phyloP scores from a whole-genome alignment of 2,888 invertebrate species.

The Timandra comae region DNA sequence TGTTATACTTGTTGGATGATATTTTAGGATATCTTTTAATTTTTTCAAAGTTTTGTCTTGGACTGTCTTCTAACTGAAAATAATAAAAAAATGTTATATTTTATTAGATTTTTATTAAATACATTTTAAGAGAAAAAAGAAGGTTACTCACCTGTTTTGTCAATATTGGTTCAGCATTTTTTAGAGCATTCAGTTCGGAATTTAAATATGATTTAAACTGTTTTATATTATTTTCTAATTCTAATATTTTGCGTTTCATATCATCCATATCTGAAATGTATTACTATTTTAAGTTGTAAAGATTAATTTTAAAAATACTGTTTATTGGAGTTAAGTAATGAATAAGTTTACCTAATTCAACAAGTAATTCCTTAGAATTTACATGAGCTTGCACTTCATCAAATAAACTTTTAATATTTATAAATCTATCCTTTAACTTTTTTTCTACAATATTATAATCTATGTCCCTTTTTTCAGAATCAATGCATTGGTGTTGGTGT shows the following conservation, averaged over 20 bases:
- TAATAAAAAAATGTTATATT: slow-evolving; percentile 7
- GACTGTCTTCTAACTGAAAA: slow-evolving; percentile 31
- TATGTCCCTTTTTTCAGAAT: slow-evolving; percentile 15
- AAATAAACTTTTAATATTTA: slow-evolving; percentile 29
- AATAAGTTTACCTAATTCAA: slow-evolving; percentile 32
- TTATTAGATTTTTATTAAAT: neutral
- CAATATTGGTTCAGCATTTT: slow-evolving; percentile 32
- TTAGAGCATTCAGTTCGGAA: slow-evolving; percentile 33
- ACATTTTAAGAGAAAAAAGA: neutral
- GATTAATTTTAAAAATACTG: neutral
- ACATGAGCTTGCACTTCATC: slow-evolving; percentile 46
- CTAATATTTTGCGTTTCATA: slow-evolving; percentile 44
- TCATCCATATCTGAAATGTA: slow-evolving; percentile 50
- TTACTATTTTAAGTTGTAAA: neutral
- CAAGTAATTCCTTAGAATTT: slow-evolving; percentile 32
- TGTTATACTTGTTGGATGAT: slow-evolving; percentile 34
- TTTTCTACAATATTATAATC: too few species aligned
- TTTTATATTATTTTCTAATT: slow-evolving; percentile 48
- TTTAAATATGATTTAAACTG: slow-evolving; percentile 37
- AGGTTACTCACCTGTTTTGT: slow-evolving; percentile 29
- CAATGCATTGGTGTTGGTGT: slow-evolving; percentile 5
- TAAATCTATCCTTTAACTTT: slow-evolving; percentile 35
- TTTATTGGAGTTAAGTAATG: neutral
- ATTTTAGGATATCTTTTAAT: slow-evolving; percentile 24
- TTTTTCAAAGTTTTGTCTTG: slow-evolving; percentile 12